Conservation (phyloP, 2,888 invertebrate species). For the Hypena proboscidalis region DNA sequence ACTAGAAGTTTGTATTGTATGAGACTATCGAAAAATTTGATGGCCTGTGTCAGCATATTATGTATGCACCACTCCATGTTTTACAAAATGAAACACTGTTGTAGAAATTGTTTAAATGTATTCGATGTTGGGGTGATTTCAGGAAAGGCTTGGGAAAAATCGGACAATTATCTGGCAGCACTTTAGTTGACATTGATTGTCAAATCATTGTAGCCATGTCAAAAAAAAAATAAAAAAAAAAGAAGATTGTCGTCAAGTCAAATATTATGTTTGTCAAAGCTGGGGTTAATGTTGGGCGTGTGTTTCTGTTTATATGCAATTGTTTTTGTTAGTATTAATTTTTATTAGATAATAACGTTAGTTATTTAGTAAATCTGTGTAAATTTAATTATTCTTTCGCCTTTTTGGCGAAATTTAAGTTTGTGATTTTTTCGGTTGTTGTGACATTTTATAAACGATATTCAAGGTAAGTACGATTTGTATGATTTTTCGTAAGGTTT, state of each 20-base stretch:
- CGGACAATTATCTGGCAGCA: not conserved
- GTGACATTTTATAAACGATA: conserved; percentile 20
- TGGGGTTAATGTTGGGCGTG: conserved; percentile 32
- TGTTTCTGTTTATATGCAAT: conserved; percentile 28
- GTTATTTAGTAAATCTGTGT: too few species aligned
- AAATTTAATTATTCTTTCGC: conserved; percentile 8
- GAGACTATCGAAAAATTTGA: too few species aligned
- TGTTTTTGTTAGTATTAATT: conserved; percentile 10
- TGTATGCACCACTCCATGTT: too few species aligned
- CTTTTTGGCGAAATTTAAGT: conserved; percentile 8
- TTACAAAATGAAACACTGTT: too few species aligned
- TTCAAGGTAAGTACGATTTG: conserved; percentile 33
- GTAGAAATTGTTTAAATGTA: too few species aligned
- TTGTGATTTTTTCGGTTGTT: conserved; percentile 14
- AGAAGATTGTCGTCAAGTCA: too few species aligned
- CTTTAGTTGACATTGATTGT: not conserved
- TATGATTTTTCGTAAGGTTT: too few species aligned
- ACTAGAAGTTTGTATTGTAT: too few species aligned
- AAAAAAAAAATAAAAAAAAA: too few species aligned
- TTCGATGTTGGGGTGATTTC: too few species aligned
- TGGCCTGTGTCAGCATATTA: too few species aligned
- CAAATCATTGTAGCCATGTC: not conserved
- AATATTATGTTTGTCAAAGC: conserved; percentile 10
- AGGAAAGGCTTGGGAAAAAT: too few species aligned
- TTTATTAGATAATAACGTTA: not conserved